Conservation (phyloP, 2,888 invertebrate species). For the Coleophora deauratella region DNA sequence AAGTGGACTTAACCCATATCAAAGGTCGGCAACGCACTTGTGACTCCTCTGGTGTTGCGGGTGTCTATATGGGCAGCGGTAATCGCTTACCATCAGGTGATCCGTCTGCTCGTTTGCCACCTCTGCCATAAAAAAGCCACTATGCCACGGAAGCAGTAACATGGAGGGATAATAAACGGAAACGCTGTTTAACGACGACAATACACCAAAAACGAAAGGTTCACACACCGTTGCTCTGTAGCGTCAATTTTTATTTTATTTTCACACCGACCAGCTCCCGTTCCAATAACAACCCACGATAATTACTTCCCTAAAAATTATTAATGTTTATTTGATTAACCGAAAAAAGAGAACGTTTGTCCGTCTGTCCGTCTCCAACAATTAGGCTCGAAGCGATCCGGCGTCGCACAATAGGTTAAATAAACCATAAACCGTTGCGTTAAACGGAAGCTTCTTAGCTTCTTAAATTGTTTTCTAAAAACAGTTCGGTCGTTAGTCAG, state of each 20-base stretch:
- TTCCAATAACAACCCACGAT: slow-evolving; percentile 33
- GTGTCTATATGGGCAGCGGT: too few relatives aligned
- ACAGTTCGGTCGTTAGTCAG: slow-evolving; percentile 55
- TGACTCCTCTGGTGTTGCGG: too few relatives aligned
- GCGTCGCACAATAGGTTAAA: slow-evolving; percentile 55
- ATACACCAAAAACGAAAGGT: not conserved
- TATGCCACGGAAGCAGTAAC: too few relatives aligned
- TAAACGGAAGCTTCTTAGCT: slow-evolving; percentile 57
- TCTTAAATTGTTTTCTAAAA: slow-evolving; percentile 66
- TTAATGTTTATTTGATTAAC: slow-evolving; percentile 61
- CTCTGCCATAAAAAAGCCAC: too few relatives aligned
- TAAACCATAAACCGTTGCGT: slow-evolving; percentile 34
- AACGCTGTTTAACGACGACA: too few relatives aligned
- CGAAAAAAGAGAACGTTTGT: slow-evolving; percentile 26
- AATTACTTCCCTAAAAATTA: slow-evolving; percentile 39
- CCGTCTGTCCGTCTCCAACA: slow-evolving; percentile 31
- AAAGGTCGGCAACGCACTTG: too few relatives aligned
- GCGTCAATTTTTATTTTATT: too few relatives aligned
- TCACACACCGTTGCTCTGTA: too few relatives aligned
- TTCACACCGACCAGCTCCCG: slow-evolving; percentile 13
- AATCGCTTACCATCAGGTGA: too few relatives aligned
- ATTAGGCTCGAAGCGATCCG: slow-evolving; percentile 58
- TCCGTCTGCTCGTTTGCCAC: too few relatives aligned
- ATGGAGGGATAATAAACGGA: too few relatives aligned
- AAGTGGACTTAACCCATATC: too few relatives aligned